Evolutionary conservation across 1,140 invertebrate genomes (phyloP).

Genomic region (silkworm (Bombyx mori)): ASM3026992v2 NC_085115.1:7149001-7149500

Average conservation of each 20-base stretch:
- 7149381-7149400: constrained; percentile 87
- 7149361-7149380: constrained; percentile 89
- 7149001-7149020: constrained; percentile 82
- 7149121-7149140: background rate
- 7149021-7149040: too few species aligned
- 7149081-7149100: background rate
- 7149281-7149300: constrained; percentile 88
- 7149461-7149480: too few species aligned
- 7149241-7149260: constrained; percentile 1
- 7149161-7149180: background rate
- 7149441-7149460: too few species aligned
- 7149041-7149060: background rate
- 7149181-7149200: background rate
- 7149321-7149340: constrained; percentile 81
- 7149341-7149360: constrained; percentile 85
- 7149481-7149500: too few species aligned
- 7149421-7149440: constrained; percentile 57
- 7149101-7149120: background rate
- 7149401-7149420: constrained; percentile 82
- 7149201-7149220: too few species aligned
- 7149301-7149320: constrained; percentile 86
- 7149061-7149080: background rate
- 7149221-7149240: too few species aligned
- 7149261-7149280: constrained; percentile 22
- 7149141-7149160: background rate